Evolutionary conservation across 2,888 invertebrate genomes (phyloP).

Genomic region (Anticlea derivata): DNA sequence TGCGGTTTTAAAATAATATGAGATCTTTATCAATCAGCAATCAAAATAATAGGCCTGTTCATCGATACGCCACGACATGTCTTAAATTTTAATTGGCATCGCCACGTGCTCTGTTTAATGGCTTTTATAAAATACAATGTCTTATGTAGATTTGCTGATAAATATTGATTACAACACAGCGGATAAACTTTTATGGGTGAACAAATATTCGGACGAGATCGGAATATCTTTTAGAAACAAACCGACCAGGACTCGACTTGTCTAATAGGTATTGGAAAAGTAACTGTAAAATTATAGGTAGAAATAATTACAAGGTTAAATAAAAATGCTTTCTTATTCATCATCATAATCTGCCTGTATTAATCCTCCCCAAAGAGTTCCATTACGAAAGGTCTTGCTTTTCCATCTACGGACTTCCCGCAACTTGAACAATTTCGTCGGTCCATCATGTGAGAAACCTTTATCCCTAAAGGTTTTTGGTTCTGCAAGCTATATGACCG

Average conservation of each 20-base stretch:
- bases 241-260: not conserved
- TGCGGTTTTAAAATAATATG: not conserved
- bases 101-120: slow-evolving; percentile 32
- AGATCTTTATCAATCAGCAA: slow-evolving; percentile 5
- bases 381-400: no score
- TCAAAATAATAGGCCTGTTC: slow-evolving; percentile 13
- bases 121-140: slow-evolving; percentile 32
- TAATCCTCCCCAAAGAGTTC: no score
- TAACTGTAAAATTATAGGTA: no score
- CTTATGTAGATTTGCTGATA: slow-evolving; percentile 32
- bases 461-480: no score
- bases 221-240: slow-evolving; percentile 2
- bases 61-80: slow-evolving; percentile 14
- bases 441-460: no score
- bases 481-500: no score
- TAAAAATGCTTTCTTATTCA: no score
- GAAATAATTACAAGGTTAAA: no score
- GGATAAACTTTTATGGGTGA: slow-evolving; percentile 13
- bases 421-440: no score
- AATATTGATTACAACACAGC: slow-evolving; percentile 29
- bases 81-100: slow-evolving; percentile 26
- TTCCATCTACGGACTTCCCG: no score
- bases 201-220: slow-evolving; percentile 9
- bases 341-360: no score
- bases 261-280: not conserved